Base-by-base conservation (phyloP, 2,113 vertebrate species). In the Mobula birostris region DNA sequence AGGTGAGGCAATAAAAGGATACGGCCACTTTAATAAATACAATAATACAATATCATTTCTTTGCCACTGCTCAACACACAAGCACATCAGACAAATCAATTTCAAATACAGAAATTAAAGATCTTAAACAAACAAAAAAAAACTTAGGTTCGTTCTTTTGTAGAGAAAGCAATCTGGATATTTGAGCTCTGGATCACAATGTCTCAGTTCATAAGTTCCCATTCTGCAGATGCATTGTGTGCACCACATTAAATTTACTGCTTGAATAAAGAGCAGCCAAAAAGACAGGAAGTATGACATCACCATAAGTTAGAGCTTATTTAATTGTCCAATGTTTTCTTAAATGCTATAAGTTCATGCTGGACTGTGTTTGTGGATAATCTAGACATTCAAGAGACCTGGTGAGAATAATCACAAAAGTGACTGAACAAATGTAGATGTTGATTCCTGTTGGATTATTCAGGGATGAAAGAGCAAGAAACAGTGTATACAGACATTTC, bases 1-100 rank as follows among this genome's bases (percentile, higher is more conserved):
- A 32, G 70, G 40, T 40, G 66, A 48, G 66, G 90, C 19, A 72
- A 48, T 4, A 21, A 74, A 93, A 40, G 40, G 70, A 93, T 74
- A 93, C 91, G 48, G 19, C 91, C 74, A 24, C 91, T 93, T 93
- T 93, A 74, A 74, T 48, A 27, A 93, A 74, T 93, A 74, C 40
- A 36, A 68, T 66, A 90, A 66, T 68, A 74, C 48, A 72, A 93
- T 24, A 72, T 72, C 68, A 93, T 24, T 72, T 56, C 40, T 93
- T 40, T 76, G 91, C 7, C 36, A 21, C 68, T 74, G 91, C 32
- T 87, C 27, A 93, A 56, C 12, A n/a, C 68, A 93, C 68, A 93
- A 74, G 70, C 19, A 93, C 58, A 12, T 74, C 24, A 91, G 8
- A 74, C 68, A 72, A 48, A 74, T 21, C 1, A 12, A 72, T 68